Evolutionary conservation across 2,888 invertebrate species (phyloP), one percentile per base, ranked within the genome.

Genomic region (Drosophila rubida): DNA sequence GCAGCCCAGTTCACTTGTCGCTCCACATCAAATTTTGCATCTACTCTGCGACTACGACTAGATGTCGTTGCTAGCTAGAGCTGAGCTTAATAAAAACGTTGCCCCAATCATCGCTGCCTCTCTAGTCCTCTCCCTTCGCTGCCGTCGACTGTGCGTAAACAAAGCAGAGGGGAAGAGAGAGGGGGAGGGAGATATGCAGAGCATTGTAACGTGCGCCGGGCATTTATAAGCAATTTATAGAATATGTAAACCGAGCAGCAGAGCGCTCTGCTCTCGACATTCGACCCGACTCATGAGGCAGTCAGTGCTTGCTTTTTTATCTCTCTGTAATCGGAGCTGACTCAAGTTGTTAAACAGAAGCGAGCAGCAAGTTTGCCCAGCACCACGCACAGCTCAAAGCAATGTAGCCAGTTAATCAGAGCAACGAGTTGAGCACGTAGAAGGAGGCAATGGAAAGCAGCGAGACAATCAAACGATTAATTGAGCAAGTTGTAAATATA

Each of bases 71-170:
- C 25, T 1, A 25, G 25, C 25, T 5, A 6, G 1, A 37, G 35
- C 22, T 7, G 25, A 16, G 69, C 27, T 60, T 54, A 50, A 68
- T 59, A 63, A 32, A 69, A 75, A 58, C 16, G 32, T 37, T 30
- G 35, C 27, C 53, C 16, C 32, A 35, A 35, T 35, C 32, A 32
- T 8, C 27, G 27, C 2, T n/a, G n/a, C n/a, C n/a, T 27, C 9
- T 14, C 11, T 16, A 9, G 9, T 16, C 16, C 32, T 35, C 35
- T 23, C n/a, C 22, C 22, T 27, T 7, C 27, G 2, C 8, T 27
- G 27, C 5, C 5, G 27, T 4, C 19, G 32, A 13, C 60, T 8
- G 9, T 41, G 6, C 25, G 35, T 37, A 50, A 50, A 23, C 35
- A 23, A 37, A 37, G 6, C 7, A 30, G n/a, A n/a, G n/a, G 37